phyloP scores from a whole-genome alignment of 2,888 invertebrate genomes.

The Drosophila anceps region DNA sequence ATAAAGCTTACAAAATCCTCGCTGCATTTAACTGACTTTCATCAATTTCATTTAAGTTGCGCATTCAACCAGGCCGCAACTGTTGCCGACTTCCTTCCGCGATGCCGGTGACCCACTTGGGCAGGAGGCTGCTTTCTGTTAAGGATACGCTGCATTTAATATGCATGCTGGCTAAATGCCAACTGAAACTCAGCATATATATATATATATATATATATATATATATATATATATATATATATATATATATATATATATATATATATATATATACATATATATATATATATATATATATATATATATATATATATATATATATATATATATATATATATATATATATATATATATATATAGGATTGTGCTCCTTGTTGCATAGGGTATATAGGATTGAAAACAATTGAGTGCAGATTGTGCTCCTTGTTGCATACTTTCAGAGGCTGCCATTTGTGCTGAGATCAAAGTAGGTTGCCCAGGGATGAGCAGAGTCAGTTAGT shows the following conservation, averaged over 20 bases:
- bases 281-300: not conserved
- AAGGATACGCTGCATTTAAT: conserved; percentile 54
- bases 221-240: not conserved
- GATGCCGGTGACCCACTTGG: conserved; percentile 45
- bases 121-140: conserved; percentile 7
- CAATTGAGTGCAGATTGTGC: conserved; percentile 64
- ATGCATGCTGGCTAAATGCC: conserved; percentile 68
- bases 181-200: conserved; percentile 54
- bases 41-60: conserved; percentile 38
- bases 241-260: conserved; percentile 1
- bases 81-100: conserved; percentile 35
- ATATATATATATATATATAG: not conserved
- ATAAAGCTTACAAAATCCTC: conserved; percentile 5
- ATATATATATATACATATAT: not conserved
- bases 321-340: not conserved
- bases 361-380: conserved; percentile 66
- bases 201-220: not conserved
- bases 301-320: not conserved
- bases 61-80: conserved; percentile 16
- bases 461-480: conserved; percentile 35
- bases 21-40: conserved; percentile 37
- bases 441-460: conserved; percentile 34
- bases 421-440: conserved; percentile 71
- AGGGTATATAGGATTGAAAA: conserved; percentile 43
- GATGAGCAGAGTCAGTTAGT: conserved; percentile 33